phyloP scores from a whole-genome alignment of 2,888 invertebrate species.

The Chrysodeixis includens region DNA sequence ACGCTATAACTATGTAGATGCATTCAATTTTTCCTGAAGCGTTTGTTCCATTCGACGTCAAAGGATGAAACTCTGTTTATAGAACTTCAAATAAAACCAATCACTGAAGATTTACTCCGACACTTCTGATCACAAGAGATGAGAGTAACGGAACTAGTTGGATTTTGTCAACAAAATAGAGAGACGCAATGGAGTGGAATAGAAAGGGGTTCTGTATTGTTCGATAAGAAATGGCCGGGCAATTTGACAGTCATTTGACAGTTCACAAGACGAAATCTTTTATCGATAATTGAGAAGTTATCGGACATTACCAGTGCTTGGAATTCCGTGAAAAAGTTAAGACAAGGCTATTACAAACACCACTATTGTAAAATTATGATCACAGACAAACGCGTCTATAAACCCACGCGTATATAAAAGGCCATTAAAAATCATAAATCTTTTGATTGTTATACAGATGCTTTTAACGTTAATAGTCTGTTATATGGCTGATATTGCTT shows the following conservation, averaged over 20 bases:
- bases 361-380: background rate
- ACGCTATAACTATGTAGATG: slow-evolving; percentile 33
- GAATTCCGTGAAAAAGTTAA: background rate
- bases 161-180: slow-evolving; percentile 2
- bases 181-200: background rate
- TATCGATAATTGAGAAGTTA: background rate
- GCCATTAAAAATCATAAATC: background rate
- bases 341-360: no score
- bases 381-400: background rate
- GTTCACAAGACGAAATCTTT: background rate
- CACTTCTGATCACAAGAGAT: slow-evolving; percentile 23
- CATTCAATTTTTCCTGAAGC: slow-evolving; percentile 41
- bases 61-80: slow-evolving; percentile 33
- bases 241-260: slow-evolving; percentile 3
- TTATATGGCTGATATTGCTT: slow-evolving; percentile 18
- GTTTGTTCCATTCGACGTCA: slow-evolving; percentile 37
- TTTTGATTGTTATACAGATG: background rate
- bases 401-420: background rate
- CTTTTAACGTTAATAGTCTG: background rate
- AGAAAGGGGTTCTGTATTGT: background rate
- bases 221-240: background rate
- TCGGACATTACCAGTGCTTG: background rate
- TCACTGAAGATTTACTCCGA: slow-evolving; percentile 27
- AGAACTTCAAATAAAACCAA: slow-evolving; percentile 49
- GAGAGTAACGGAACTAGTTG: background rate